Percentiles rank a stretch among this genome's conserved stretches.
Evolutionary conservation across 2,888 invertebrate genomes (phyloP).

Genomic region (Leuctra nigra): DNA sequence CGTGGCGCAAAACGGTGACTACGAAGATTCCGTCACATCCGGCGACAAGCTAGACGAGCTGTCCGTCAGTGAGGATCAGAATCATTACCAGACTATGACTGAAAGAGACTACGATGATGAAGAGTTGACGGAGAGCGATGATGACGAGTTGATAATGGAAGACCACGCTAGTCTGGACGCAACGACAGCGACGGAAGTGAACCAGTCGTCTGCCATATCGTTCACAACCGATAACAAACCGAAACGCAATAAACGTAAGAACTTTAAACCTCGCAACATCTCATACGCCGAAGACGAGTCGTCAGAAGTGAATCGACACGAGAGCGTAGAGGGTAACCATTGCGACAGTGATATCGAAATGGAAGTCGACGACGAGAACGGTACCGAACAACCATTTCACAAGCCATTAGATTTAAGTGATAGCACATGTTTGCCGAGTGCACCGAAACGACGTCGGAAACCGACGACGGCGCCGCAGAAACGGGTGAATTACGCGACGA

Average conservation of each 20-base stretch:
- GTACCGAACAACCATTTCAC: conserved; percentile 14
- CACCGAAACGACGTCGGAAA: conserved; percentile 37
- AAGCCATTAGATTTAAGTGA: conserved; percentile 25
- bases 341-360: conserved; percentile 32
- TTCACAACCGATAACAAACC: conserved; percentile 36
- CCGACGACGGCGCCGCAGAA: conserved; percentile 41
- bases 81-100: conserved; percentile 11
- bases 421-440: conserved; percentile 14
- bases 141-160: conserved; percentile 12
- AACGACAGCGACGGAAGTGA: conserved; percentile 8
- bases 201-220: neutral
- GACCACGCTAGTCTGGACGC: conserved; percentile 17
- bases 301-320: neutral
- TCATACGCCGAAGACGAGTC: conserved; percentile 37
- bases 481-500: conserved; percentile 33
- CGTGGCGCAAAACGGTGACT: conserved; percentile 19
- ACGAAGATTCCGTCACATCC: conserved; percentile 15
- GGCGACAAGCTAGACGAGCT: conserved; percentile 19
- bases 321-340: conserved; percentile 30
- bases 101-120: conserved; percentile 22
- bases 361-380: conserved; percentile 22
- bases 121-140: conserved; percentile 16
- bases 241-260: conserved; percentile 69
- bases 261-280: conserved; percentile 71
- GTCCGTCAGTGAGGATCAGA: conserved; percentile 18